Base-by-base conservation (phyloP, 2,888 invertebrate species). In the Leptopterna dolabrata region DNA sequence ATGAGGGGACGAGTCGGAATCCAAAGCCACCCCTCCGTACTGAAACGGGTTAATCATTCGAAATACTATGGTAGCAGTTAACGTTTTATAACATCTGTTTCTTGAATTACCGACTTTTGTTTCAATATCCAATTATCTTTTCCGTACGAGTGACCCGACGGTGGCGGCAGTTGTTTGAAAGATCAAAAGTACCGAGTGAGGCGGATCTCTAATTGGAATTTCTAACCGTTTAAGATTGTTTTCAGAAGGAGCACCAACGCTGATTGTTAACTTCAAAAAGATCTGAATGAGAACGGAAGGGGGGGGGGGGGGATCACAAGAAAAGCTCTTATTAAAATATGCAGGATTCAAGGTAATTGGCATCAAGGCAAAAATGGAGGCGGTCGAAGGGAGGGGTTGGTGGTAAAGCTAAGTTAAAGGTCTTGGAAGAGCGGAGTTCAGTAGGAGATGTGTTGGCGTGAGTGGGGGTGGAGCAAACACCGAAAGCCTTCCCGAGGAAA, bases 341-440 rank as follows among this genome's bases (percentile, higher is more conserved):
- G 63, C 63, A 63, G 24, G 63, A 24, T 63, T 63, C 63, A 63
- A 63, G 63, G 63, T 63, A 63, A 63, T 63, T 63, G 63, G 63
- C 24, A 63, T 63, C 63, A 63, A 63, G 24, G 63, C 24, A 13
- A 24, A 63, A 27, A 24, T 24, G 24, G 24, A 63, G 27, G 63
- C 24, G n/a, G 11, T 3, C 16, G 63, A 27, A 11, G 27, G 13
- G 0, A 19, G 24, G 4, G 24, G 24, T 24, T 19, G 24, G 24
- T 27, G 63, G 63, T 63, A 63, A 63, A 63, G 63, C 63, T 3
- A 63, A 19, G 27, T 27, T 27, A 63, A 63, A 63, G 27, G 63
- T 27, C 63, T 63, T 24, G 24, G 24, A 63, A 63, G 63, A 63
- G 63, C 24, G 63, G 63, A 27, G 63, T 63, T 51, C 36, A 2